These are phyloP conservation scores for Notolabrus celidotus DNA, from an alignment of 2,797 vertebrate genomes.

Conservation along the genomic window DNA sequence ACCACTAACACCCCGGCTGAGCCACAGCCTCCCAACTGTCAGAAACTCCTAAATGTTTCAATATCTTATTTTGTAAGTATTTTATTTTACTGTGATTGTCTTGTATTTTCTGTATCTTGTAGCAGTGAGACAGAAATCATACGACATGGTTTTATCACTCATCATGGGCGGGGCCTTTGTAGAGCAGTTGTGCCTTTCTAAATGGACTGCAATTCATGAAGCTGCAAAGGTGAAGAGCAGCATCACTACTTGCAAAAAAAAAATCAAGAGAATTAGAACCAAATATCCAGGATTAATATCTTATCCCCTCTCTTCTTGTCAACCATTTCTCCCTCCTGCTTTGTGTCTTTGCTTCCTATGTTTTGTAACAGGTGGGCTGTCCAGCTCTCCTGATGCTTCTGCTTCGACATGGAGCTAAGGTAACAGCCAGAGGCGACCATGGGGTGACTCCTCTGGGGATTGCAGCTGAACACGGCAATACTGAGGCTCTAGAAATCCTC, in stretches of 20 bases:
- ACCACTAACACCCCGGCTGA: too few species aligned
- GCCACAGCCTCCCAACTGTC: too few species aligned
- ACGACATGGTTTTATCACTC: constrained; percentile 85
- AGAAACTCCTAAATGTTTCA: not conserved
- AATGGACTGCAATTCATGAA: constrained; percentile 91
- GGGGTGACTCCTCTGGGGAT: constrained; percentile 89
- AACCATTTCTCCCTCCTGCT: not conserved
- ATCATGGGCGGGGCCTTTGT: constrained; percentile 88
- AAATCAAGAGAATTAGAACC: not conserved
- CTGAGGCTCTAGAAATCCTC: constrained; percentile 87
- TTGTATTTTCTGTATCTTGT: constrained; percentile 5
- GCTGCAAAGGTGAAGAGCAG: constrained; percentile 85
- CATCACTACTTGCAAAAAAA: accelerated
- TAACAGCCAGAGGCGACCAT: constrained; percentile 82
- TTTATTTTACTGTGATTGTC: not conserved
- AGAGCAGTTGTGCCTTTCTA: constrained; percentile 86
- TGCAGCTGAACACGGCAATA: constrained; percentile 87
- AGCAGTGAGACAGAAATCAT: constrained; percentile 86
- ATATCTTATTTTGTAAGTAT: not conserved
- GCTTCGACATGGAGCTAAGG: constrained; percentile 85
- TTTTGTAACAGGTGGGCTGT: constrained; percentile 74
- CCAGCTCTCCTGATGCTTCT: constrained; percentile 85
- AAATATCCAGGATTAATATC: not conserved
- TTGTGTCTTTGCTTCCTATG: not conserved
- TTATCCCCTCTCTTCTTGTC: too few species aligned